phyloP scores from a whole-genome alignment of 2,888 invertebrate species.

The Himalopsyche tibetana region DNA sequence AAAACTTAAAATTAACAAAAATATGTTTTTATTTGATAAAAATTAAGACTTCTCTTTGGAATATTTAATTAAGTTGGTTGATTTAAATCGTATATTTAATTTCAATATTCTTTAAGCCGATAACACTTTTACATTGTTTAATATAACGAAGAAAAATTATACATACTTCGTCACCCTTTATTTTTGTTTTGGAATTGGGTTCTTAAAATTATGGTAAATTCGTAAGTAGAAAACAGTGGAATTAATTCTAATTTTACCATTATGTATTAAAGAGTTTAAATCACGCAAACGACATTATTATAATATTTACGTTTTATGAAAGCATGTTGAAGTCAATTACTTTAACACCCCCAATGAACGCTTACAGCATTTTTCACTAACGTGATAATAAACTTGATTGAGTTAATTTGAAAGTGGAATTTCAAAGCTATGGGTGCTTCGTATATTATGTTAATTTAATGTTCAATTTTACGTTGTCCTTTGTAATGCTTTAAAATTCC shows the following conservation, averaged over 20 bases:
- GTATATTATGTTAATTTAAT: not conserved
- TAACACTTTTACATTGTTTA: no score
- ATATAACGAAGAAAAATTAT: no score
- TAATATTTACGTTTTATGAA: not conserved
- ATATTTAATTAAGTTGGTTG: no score
- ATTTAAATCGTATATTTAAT: no score
- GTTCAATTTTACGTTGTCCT: not conserved
- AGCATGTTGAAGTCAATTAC: not conserved
- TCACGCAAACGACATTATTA: constrained; percentile 4
- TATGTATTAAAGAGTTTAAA: constrained; percentile 3
- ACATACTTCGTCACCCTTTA: not conserved
- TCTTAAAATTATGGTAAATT: not conserved
- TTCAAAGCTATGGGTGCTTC: not conserved
- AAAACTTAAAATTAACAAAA: no score
- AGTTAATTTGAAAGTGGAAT: not conserved
- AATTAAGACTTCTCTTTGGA: no score
- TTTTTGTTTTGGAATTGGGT: not conserved
- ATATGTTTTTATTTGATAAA: no score
- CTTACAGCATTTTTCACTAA: not conserved
- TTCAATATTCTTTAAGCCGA: no score
- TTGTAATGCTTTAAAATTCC: no score
- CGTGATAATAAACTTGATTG: not conserved
- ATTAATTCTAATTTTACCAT: not conserved
- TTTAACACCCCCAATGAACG: not conserved
- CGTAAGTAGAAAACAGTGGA: not conserved